phyloP scores from a whole-genome alignment of 2,113 vertebrate species.

The Ovis aries region ARS-UI_Ramb_v3.0 NC_056059.1:53797501-53798000 shows the following conservation, averaged over 20 bases:
- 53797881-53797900: background rate
- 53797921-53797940: background rate
- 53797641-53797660: background rate
- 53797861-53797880: background rate
- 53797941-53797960: background rate
- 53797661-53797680: background rate
- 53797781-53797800: background rate
- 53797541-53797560: background rate
- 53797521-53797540: background rate
- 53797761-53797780: background rate
- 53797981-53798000: background rate
- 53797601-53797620: background rate
- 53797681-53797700: background rate
- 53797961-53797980: background rate
- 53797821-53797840: background rate
- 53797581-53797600: background rate
- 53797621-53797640: background rate
- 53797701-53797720: background rate
- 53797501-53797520: background rate
- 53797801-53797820: background rate
- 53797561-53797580: background rate
- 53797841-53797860: background rate
- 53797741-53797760: background rate
- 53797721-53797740: background rate
- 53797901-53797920: background rate